These are phyloP conservation scores for Hirundichthys speculiger DNA, from an alignment of 2,113 vertebrate species.

Conservation along the genomic window DNA sequence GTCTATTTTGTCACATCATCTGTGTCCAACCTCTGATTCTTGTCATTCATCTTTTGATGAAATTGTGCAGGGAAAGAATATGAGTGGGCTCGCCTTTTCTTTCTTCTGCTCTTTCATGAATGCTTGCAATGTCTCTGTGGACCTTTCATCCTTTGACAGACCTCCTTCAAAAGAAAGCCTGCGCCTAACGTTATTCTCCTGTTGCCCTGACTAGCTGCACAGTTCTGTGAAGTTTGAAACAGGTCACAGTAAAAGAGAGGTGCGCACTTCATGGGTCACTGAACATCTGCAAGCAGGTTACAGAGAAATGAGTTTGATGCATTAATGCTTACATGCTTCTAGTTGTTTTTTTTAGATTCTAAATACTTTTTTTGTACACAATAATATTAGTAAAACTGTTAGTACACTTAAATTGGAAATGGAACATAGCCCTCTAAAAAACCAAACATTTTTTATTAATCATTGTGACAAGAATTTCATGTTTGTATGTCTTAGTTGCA, in stretches of 20 bases:
- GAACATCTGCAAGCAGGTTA: conserved; percentile 22
- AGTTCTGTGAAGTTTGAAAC: conserved; percentile 17
- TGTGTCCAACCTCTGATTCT: neutral
- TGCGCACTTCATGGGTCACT: conserved; percentile 33
- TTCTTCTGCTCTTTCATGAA: conserved; percentile 12
- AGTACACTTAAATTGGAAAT: neutral
- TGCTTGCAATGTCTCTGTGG: conserved; percentile 27
- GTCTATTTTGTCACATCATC: neutral
- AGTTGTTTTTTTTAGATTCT: conserved; percentile 36
- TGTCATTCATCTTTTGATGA: conserved; percentile 19
- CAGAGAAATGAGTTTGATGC: conserved; percentile 37
- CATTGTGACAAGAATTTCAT: too few species aligned
- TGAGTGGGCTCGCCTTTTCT: conserved; percentile 23
- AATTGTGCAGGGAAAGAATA: conserved; percentile 19
- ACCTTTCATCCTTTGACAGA: conserved; percentile 41
- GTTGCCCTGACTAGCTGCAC: conserved; percentile 12
- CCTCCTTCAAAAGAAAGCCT: conserved; percentile 27
- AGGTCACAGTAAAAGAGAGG: conserved; percentile 26
- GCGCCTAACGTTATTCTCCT: conserved; percentile 29
- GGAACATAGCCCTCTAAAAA: neutral
- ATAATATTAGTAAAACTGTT: neutral
- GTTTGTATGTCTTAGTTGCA: too few species aligned
- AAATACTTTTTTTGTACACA: conserved; percentile 17
- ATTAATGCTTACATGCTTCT: conserved; percentile 26
- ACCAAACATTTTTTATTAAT: too few species aligned